Base-by-base conservation (phyloP, 2,113 vertebrate species). In the Picathartes gymnocephalus region DNA sequence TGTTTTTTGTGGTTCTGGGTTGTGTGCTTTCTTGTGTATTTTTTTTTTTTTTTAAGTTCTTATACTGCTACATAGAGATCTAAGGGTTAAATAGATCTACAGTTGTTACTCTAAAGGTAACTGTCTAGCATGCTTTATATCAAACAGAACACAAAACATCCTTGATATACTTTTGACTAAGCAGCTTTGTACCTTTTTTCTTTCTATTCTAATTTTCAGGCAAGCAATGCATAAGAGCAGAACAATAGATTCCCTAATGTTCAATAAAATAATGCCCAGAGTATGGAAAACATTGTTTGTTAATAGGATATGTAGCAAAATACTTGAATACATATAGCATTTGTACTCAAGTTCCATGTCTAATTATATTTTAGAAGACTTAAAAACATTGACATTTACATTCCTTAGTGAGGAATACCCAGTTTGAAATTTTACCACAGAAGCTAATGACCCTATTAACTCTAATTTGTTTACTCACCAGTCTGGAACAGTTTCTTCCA, bases 381-480 rank as follows among this genome's bases (percentile, higher is more conserved):
- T 71, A 27, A 84, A 96, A 97, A 96, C 85, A 93, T 81, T 97
- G 96, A 96, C 95, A 96, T 95, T 95, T 95, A 86, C 64, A 89
- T 90, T 86, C 37, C 69, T 96, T 93, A 81, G 88, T 94, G 92
- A 98, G 86, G 89, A 97, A 97, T 97, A 97, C 81, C 76, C 89
- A 93, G 94, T 96, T 95, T 96, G 96, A 97, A 96, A 95, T 98
- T 98, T 98, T 96, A 97, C 94, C 90, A 96, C 95, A 95, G 97
- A 97, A 97, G 96, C 97, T 98, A 98, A 98, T 95, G 98, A 97
- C 97, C 97, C 97, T 96, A 94, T 98, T 98, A 98, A 97, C 96
- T 97, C 96, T 97, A 97, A 98, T 98, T 97, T 98, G 97, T 98
- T 98, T 98, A 98, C 97, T 98, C 97, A 98, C 96, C 90, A 97